Percentiles rank a stretch among this genome's conserved stretches.
These are phyloP conservation scores for Nipponia nippon DNA, from an alignment of 2,113 vertebrate genomes.

Conservation along the genomic window DNA sequence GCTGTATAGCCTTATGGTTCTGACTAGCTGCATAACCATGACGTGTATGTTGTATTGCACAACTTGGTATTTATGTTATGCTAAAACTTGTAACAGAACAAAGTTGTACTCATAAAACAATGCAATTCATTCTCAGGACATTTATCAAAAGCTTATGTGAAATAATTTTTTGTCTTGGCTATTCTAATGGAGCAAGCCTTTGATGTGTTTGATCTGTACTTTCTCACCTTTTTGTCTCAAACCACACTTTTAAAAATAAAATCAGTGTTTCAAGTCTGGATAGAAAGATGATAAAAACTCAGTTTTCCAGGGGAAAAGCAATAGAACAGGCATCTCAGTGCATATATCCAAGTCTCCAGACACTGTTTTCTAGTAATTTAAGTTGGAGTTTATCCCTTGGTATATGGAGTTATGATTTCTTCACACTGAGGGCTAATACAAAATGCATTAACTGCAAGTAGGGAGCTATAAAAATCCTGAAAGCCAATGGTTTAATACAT, in stretches of 20 bases:
- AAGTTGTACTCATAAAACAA: not conserved
- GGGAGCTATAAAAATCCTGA: not conserved
- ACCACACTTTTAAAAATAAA: not conserved
- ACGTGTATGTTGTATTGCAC: not conserved
- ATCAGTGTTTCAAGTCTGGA: not conserved
- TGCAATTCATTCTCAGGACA: not conserved
- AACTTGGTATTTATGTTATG: not conserved
- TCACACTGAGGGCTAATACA: not conserved
- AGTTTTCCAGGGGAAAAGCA: not conserved
- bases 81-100: not conserved
- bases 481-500: not conserved
- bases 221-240: not conserved
- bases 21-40: not conserved
- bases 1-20: not conserved
- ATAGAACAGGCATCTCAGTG: not conserved
- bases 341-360: not conserved
- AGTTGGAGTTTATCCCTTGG: not conserved
- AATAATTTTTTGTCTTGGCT: not conserved
- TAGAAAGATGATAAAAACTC: not conserved
- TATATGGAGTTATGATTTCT: conserved; percentile 21
- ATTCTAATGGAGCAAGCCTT: not conserved
- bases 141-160: not conserved
- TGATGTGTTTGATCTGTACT: not conserved
- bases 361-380: not conserved
- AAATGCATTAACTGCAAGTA: conserved; percentile 6